Base-by-base conservation (phyloP, 1,140 invertebrate genomes). In the Papilio aristodemus region DNA sequence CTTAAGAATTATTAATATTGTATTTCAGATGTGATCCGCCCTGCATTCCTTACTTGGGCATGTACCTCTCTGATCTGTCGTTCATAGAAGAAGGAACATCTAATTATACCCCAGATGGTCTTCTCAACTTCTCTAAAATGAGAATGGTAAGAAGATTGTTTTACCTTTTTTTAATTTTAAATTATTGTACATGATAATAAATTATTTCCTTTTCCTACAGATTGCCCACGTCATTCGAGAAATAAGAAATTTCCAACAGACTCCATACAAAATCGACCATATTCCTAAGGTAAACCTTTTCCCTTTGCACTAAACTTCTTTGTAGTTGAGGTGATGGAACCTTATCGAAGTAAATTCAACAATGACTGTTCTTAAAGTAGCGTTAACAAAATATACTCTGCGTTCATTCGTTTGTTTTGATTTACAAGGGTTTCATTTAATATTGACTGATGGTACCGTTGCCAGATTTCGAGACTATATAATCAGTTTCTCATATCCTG, bases 41-140 rank as follows among this genome's bases (percentile, higher is more conserved):
- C 0, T 98, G 97, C 81, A 98, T 98, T 67, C 97, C 97, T 1
- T 98, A 98, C 85, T 89, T 98, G 60, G 97, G 97, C 22, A 95
- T 98, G 93, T 99, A 99, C 85, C 91, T 99, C 9, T 97, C 97
- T 13, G 97, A 99, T 89, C 91, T 99, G 9, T 97, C 97, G 0
- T 98, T 98, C 86, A 98, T 99, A 60, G 97, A 99, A 91, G 97
- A 99, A 92, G 97, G 97, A 22, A 98, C 97, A 10, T 96, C 97
- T 4, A 98, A 98, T 83, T 96, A 97, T 81, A 97, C 97, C 0
- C 96, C 97, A 7, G 97, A 98, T 70, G 95, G 95, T 62, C 92
- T 98, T n/a, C 93, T 98, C 19, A 98, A 99, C 84, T 99, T 98
- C 91, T 98, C 97, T 0, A 98, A 99, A 92, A 98, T 98, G 97